Conservation (phyloP, 2,797 vertebrate genomes). For the Sebastolobus altivelis region DNA sequence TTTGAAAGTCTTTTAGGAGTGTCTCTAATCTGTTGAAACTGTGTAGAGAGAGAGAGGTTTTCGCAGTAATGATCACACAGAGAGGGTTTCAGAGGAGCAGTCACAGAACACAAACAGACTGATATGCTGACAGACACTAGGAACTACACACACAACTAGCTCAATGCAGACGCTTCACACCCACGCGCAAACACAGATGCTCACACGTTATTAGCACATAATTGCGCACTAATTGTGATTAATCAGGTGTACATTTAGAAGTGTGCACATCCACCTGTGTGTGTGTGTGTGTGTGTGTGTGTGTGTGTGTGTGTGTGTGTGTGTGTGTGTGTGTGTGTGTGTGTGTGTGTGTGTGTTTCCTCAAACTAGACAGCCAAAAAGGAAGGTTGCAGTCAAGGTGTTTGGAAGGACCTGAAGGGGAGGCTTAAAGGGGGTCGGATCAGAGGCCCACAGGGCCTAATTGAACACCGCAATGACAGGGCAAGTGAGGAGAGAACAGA, state of each 20-base stretch:
- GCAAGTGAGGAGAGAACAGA: conserved; percentile 39
- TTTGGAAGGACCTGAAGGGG: conserved; percentile 26
- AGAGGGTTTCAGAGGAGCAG: conserved; percentile 15
- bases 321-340: conserved; percentile 40
- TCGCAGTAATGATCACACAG: conserved; percentile 22
- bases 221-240: conserved; percentile 67
- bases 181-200: conserved; percentile 49
- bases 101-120: conserved; percentile 19
- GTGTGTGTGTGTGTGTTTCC: conserved; percentile 6
- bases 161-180: conserved; percentile 17
- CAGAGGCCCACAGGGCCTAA: conserved; percentile 49
- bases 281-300: conserved; percentile 11
- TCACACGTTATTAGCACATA: conserved; percentile 50
- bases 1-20: conserved; percentile 7
- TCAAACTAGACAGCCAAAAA: conserved; percentile 38
- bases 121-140: conserved; percentile 9
- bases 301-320: conserved; percentile 37
- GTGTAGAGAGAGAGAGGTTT: not conserved
- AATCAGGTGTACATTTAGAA: conserved; percentile 49
- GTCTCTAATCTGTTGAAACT: conserved; percentile 4
- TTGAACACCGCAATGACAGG: conserved; percentile 58
- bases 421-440: conserved; percentile 52
- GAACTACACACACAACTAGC: conserved; percentile 20
- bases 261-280: conserved; percentile 30
- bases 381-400: conserved; percentile 66